Conservation (phyloP, 2,113 vertebrate species). For the Limanda limanda region DNA sequence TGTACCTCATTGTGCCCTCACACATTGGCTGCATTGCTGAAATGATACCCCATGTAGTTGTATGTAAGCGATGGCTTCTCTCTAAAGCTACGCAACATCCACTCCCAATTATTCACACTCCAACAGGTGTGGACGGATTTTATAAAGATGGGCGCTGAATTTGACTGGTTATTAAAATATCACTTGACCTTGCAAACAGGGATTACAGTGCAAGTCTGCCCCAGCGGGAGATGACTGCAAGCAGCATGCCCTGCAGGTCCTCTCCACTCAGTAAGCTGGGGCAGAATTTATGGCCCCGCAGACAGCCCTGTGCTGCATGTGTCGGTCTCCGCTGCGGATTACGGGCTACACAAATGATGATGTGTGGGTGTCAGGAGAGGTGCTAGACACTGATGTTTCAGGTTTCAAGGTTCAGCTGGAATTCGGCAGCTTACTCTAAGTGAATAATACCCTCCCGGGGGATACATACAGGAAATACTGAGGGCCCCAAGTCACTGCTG, state of each 20-base stretch:
- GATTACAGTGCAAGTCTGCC: constrained; percentile 67
- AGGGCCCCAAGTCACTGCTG: constrained; percentile 33
- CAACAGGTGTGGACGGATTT: constrained; percentile 75
- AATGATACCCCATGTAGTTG: not conserved
- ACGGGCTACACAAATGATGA: constrained; percentile 54
- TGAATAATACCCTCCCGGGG: constrained; percentile 54
- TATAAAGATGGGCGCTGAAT: constrained; percentile 58
- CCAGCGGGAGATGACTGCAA: constrained; percentile 55
- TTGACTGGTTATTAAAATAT: constrained; percentile 71
- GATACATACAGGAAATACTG: constrained; percentile 56
- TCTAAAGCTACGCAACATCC: constrained; percentile 31
- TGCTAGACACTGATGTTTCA: constrained; percentile 58
- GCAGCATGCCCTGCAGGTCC: constrained; percentile 33
- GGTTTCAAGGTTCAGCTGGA: constrained; percentile 64
- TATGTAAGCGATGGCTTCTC: constrained; percentile 26
- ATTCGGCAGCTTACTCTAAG: constrained; percentile 47
- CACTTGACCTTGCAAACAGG: constrained; percentile 68
- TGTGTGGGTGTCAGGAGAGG: constrained; percentile 62
- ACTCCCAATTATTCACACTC: constrained; percentile 40
- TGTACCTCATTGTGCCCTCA: not conserved
- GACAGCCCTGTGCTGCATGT: constrained; percentile 28
- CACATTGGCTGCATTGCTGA: not conserved
- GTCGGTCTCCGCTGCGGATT: constrained; percentile 48
- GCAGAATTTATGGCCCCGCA: constrained; percentile 47
- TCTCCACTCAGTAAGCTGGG: constrained; percentile 37